Evolutionary conservation across 1,140 invertebrate species (phyloP).

Genomic region (Drosophila ohnishii): DNA sequence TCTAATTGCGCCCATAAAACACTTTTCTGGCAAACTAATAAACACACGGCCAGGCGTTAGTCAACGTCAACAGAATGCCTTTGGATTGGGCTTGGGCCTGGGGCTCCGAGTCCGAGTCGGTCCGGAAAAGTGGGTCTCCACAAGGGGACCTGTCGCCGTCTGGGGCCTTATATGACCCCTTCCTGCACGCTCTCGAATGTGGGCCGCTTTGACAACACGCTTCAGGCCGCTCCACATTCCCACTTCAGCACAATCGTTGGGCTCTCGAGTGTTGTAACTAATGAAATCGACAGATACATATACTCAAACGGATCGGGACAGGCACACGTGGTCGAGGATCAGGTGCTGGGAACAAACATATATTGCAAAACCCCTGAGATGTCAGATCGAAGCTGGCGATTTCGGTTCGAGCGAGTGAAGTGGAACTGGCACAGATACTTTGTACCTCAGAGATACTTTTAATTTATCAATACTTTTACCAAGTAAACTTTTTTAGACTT

Average conservation of each 20-base stretch:
- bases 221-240: slow-evolving; percentile 28
- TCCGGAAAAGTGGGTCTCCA: slow-evolving; percentile 20
- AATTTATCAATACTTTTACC: neutral
- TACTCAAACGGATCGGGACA: slow-evolving; percentile 37
- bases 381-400: slow-evolving; percentile 23
- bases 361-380: slow-evolving; percentile 35
- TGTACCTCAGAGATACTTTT: neutral
- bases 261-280: slow-evolving; percentile 71
- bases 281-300: slow-evolving; percentile 34
- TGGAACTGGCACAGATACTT: slow-evolving; percentile 1
- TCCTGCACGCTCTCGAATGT: slow-evolving; percentile 24
- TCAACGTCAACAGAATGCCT: slow-evolving; percentile 49
- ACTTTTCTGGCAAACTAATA: slow-evolving; percentile 79
- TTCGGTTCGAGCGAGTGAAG: neutral
- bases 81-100: slow-evolving; percentile 16
- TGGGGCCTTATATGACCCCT: slow-evolving; percentile 53
- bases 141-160: slow-evolving; percentile 32
- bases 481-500: neutral
- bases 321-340: slow-evolving; percentile 65
- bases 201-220: slow-evolving; percentile 44
- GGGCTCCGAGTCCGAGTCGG: neutral
- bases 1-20: slow-evolving; percentile 78
- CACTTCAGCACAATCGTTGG: slow-evolving; percentile 59
- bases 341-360: slow-evolving; percentile 16
- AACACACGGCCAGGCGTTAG: slow-evolving; percentile 55